Evolutionary conservation across 2,888 invertebrate genomes (phyloP).

Genomic region (Holacanthella duospinosa): DNA sequence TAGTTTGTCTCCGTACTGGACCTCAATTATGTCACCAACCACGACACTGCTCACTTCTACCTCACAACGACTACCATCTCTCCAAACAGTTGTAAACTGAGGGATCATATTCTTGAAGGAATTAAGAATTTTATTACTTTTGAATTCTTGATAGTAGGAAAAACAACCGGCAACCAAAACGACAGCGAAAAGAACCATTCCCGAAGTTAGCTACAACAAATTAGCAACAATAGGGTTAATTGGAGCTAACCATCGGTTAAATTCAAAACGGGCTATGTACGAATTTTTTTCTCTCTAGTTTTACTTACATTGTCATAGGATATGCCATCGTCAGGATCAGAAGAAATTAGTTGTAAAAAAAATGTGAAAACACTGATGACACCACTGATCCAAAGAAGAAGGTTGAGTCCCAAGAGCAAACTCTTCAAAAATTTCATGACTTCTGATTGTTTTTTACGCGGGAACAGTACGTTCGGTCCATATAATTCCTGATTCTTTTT

Average conservation of each 20-base stretch:
- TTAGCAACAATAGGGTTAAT: neutral
- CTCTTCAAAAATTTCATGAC: constrained; percentile 47
- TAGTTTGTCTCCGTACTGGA: constrained; percentile 93
- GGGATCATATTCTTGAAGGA: constrained; percentile 16
- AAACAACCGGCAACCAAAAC: constrained; percentile 14
- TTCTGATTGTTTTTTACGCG: constrained; percentile 45
- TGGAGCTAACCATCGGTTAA: neutral
- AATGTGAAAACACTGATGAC: constrained; percentile 45
- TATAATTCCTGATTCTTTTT: constrained; percentile 41
- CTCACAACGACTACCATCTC: constrained; percentile 56
- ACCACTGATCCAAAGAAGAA: constrained; percentile 45
- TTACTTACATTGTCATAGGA: constrained; percentile 44
- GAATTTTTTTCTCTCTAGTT: too few relatives aligned
- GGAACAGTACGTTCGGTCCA: constrained; percentile 45
- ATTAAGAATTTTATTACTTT: constrained; percentile 12
- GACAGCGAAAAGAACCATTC: constrained; percentile 9
- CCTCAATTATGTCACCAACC: constrained; percentile 49
- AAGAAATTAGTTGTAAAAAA: constrained; percentile 41
- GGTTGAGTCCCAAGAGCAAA: constrained; percentile 46
- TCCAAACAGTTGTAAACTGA: neutral
- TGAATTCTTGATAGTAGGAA: constrained; percentile 17
- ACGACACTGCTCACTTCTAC: constrained; percentile 44
- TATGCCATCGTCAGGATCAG: constrained; percentile 40
- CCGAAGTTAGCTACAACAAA: constrained; percentile 9
- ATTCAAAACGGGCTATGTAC: too few relatives aligned